A percentile compares a stretch with the other conserved stretches of the same genome.
phyloP scores from a whole-genome alignment of 2,113 vertebrate species.

The Thunnus thynnus region DNA sequence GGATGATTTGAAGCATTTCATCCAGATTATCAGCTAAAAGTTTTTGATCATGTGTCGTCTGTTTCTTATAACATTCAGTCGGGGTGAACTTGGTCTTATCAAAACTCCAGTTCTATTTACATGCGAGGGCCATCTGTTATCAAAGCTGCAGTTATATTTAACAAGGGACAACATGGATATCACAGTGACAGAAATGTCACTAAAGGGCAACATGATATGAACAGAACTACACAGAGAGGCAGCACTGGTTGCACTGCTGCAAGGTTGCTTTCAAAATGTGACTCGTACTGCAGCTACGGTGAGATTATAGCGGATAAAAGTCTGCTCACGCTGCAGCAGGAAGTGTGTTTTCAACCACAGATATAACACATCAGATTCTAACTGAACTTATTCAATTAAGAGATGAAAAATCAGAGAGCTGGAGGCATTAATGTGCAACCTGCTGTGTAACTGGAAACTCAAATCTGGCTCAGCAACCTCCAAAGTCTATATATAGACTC shows the following conservation, averaged over 20 bases:
- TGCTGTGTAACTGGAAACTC: too few relatives aligned
- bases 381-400: too few relatives aligned
- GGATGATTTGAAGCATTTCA: too few relatives aligned
- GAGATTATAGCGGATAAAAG: too few relatives aligned
- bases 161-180: constrained; percentile 7
- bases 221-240: not conserved
- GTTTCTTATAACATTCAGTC: not conserved
- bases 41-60: not conserved
- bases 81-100: constrained; percentile 2
- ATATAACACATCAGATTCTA: too few relatives aligned
- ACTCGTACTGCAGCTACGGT: too few relatives aligned
- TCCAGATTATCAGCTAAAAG: not conserved
- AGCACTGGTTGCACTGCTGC: too few relatives aligned
- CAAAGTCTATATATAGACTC: too few relatives aligned
- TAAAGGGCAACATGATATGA: constrained; percentile 30
- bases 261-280: too few relatives aligned
- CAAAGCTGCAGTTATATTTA: constrained; percentile 64
- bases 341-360: too few relatives aligned
- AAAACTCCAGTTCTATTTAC: constrained; percentile 25
- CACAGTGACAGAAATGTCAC: constrained; percentile 11
- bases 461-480: too few relatives aligned
- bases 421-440: not conserved
- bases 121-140: constrained; percentile 36
- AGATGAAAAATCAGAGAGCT: not conserved
- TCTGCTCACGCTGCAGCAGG: too few relatives aligned